phyloP scores from a whole-genome alignment of 1,140 invertebrate species.

The Ladona fulva region DNA sequence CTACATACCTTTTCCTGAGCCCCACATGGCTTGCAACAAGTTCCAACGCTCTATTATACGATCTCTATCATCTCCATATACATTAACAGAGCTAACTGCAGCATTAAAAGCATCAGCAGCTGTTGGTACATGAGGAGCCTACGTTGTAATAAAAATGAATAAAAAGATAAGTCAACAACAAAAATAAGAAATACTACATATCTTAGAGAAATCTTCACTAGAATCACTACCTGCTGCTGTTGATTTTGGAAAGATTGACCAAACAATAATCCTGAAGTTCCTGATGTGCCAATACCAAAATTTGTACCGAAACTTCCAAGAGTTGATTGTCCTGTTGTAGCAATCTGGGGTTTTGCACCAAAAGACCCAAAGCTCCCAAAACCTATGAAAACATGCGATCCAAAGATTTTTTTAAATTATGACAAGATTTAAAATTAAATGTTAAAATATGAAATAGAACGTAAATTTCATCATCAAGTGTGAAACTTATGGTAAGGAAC shows the following conservation, averaged over 20 bases:
- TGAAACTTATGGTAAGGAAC: too few species aligned
- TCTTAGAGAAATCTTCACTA: slow-evolving; percentile 28
- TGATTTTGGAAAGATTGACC: slow-evolving; percentile 24
- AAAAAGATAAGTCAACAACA: background rate
- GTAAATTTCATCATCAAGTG: too few species aligned
- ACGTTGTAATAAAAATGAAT: background rate
- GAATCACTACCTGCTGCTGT: slow-evolving; percentile 46
- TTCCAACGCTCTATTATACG: slow-evolving; percentile 88
- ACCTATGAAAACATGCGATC: too few species aligned
- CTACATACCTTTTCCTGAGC: slow-evolving; percentile 55
- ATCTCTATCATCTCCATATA: slow-evolving; percentile 89
- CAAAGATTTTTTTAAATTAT: too few species aligned
- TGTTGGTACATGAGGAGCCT: slow-evolving; percentile 40
- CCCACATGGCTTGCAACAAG: slow-evolving; percentile 88
- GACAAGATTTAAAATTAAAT: too few species aligned
- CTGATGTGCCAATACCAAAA: slow-evolving; percentile 15
- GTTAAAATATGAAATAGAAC: too few species aligned
- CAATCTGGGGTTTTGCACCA: slow-evolving; percentile 35
- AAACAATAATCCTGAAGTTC: slow-evolving; percentile 11
- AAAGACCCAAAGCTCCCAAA: slow-evolving; percentile 41
- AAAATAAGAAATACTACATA: background rate
- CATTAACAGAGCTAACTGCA: slow-evolving; percentile 71
- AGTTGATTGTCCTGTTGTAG: slow-evolving; percentile 36
- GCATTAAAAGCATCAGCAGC: slow-evolving; percentile 60
- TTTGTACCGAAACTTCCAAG: slow-evolving; percentile 47